These are phyloP conservation scores for Hemitrygon akajei DNA, from an alignment of 2,797 vertebrate species.

Conservation along the genomic window DNA sequence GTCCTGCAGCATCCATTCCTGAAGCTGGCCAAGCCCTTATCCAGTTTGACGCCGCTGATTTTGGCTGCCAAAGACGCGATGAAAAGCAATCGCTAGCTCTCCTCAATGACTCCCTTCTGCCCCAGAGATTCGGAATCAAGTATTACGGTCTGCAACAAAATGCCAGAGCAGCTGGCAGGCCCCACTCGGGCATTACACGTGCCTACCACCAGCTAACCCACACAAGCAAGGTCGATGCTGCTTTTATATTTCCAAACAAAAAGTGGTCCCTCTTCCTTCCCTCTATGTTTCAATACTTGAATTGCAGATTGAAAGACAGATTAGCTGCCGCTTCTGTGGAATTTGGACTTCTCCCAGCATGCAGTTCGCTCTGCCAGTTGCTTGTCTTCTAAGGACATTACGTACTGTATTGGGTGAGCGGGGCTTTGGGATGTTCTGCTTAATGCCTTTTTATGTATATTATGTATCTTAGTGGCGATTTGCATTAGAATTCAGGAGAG, in stretches of 20 bases:
- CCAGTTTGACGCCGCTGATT: slow-evolving; percentile 95
- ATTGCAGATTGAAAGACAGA: slow-evolving; percentile 55
- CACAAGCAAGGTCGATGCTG: slow-evolving; percentile 8
- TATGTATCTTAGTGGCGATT: slow-evolving; percentile 49
- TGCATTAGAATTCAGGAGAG: slow-evolving; percentile 45
- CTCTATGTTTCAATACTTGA: slow-evolving; percentile 64
- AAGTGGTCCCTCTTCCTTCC: neutral
- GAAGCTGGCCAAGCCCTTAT: slow-evolving; percentile 95
- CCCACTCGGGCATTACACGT: neutral
- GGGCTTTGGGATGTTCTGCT: slow-evolving; percentile 43
- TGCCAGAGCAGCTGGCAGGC: neutral
- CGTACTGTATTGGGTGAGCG: slow-evolving; percentile 46
- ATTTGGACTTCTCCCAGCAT: neutral
- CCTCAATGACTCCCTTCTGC: neutral
- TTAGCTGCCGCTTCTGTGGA: neutral
- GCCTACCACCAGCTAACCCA: neutral
- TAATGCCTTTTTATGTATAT: slow-evolving; percentile 50
- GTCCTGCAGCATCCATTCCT: slow-evolving; percentile 85
- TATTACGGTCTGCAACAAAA: slow-evolving; percentile 1
- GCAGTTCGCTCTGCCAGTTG: slow-evolving; percentile 15
- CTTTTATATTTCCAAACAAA: slow-evolving; percentile 12
- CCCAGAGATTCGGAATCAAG: slow-evolving; percentile 31
- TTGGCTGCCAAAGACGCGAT: slow-evolving; percentile 98
- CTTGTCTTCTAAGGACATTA: slow-evolving; percentile 31
- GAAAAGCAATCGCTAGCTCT: slow-evolving; percentile 88